These are phyloP conservation scores for Dryobota labecula DNA, from an alignment of 2,888 invertebrate species.

Conservation along the genomic window DNA sequence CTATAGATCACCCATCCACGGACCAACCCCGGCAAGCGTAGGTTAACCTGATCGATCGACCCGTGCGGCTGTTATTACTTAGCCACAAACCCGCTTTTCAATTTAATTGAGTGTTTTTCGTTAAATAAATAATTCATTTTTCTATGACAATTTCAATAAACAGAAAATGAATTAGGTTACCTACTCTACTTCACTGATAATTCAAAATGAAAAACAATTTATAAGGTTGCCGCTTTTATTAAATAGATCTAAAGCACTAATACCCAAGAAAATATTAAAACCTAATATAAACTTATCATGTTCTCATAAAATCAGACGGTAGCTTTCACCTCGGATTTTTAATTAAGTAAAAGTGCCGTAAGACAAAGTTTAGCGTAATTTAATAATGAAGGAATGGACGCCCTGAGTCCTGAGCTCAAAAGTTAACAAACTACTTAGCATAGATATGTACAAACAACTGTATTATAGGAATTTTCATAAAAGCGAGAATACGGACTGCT, in stretches of 20 bases:
- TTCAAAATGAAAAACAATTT: not conserved
- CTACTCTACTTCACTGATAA: not conserved
- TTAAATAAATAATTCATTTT: not conserved
- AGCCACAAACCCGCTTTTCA: too few relatives aligned
- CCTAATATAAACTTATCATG: constrained; percentile 47
- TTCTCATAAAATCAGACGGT: constrained; percentile 52
- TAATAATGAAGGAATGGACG: constrained; percentile 61
- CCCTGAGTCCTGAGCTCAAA: constrained; percentile 37
- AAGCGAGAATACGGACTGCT: constrained; percentile 25
- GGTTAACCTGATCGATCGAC: too few relatives aligned
- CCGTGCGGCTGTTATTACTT: too few relatives aligned
- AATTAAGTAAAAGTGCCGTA: constrained; percentile 61
- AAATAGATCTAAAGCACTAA: constrained; percentile 21
- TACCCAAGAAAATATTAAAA: constrained; percentile 38
- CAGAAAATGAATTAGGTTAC: not conserved
- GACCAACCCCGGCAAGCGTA: too few relatives aligned
- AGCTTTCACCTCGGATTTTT: constrained; percentile 59
- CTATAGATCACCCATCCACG: too few relatives aligned
- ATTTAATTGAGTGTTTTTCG: not conserved
- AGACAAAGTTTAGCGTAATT: constrained; percentile 60
- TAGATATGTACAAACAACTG: constrained; percentile 50
- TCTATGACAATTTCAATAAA: too few relatives aligned
- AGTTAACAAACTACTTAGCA: constrained; percentile 55
- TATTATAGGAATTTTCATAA: constrained; percentile 47
- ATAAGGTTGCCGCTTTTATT: constrained; percentile 22